Percentiles rank a stretch among this genome's conserved stretches.
Evolutionary conservation across 2,888 invertebrate species (phyloP).

Genomic region (Tortrix viridana): DNA sequence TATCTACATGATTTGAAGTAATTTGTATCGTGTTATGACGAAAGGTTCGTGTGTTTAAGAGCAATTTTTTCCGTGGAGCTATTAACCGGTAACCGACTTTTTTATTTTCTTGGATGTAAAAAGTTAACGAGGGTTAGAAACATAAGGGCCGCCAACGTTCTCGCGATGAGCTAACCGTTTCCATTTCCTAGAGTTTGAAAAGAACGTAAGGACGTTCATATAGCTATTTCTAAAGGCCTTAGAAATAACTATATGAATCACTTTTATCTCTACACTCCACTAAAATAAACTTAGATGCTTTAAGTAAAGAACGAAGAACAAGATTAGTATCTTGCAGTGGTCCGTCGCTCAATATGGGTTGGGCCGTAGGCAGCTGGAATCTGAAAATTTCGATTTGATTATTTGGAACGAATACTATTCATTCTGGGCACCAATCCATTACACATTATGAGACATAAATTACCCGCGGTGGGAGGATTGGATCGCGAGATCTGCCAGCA

Average conservation of each 20-base stretch:
- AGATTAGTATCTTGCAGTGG: not conserved
- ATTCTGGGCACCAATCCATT: constrained; percentile 28
- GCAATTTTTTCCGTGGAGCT: constrained; percentile 70
- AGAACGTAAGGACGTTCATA: no score
- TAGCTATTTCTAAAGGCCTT: no score
- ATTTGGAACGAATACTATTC: constrained; percentile 29
- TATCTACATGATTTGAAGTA: constrained; percentile 80
- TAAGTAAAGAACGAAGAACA: not conserved
- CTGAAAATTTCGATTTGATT: constrained; percentile 15
- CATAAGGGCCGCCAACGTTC: constrained; percentile 42
- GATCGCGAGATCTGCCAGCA: constrained; percentile 23
- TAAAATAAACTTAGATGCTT: not conserved
- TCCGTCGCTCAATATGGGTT: not conserved
- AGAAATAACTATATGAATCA: not conserved
- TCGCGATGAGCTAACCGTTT: constrained; percentile 14
- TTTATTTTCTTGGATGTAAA: constrained; percentile 57
- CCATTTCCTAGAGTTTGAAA: constrained; percentile 2
- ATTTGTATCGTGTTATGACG: constrained; percentile 76
- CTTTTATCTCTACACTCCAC: not conserved
- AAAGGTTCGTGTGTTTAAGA: constrained; percentile 76
- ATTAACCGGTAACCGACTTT: constrained; percentile 73
- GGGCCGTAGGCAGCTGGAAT: constrained; percentile 12
- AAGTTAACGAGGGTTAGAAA: constrained; percentile 68
- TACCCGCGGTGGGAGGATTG: constrained; percentile 33
- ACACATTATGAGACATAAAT: constrained; percentile 31